Conservation (phyloP, 2,888 invertebrate genomes). For the Cheilosia pagana region DNA sequence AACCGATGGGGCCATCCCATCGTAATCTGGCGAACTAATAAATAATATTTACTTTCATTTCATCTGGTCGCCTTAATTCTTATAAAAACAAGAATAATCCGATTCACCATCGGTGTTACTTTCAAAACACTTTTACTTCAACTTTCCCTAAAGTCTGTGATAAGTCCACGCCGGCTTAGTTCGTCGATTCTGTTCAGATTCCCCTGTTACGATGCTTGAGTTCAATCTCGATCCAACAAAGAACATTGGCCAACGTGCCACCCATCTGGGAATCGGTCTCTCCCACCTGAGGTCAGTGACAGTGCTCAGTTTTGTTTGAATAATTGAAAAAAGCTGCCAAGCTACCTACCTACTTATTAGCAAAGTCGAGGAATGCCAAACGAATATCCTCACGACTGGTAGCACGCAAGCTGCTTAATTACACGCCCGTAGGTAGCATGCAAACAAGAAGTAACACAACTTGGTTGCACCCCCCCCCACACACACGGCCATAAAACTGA, state of each 20-base stretch:
- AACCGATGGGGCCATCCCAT: no score
- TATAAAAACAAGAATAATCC: no score
- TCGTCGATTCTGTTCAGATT: background rate
- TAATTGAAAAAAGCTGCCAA: conserved; percentile 42
- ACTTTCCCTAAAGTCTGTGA: background rate
- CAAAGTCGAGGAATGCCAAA: conserved; percentile 48
- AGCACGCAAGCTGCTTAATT: conserved; percentile 70
- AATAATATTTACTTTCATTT: no score
- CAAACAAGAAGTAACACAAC: conserved; percentile 60
- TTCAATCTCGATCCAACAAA: background rate
- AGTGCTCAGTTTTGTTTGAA: conserved; percentile 19
- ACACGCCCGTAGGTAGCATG: conserved; percentile 52
- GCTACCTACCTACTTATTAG: conserved; percentile 23
- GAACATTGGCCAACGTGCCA: background rate
- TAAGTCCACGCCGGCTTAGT: background rate
- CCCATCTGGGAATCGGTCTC: background rate
- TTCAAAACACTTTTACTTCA: background rate
- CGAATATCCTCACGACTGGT: conserved; percentile 52
- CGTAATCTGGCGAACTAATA: no score
- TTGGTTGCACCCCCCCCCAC: conserved; percentile 14
- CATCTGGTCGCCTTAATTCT: no score
- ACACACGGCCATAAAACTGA: conserved; percentile 59
- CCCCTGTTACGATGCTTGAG: no score
- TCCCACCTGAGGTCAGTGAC: conserved; percentile 58
- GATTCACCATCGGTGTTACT: no score